Percentiles rank a stretch among this genome's conserved stretches.
Conservation (phyloP, 53 echinoderm and acorn worm genomes). For the Zoroaster sp. region DNA sequence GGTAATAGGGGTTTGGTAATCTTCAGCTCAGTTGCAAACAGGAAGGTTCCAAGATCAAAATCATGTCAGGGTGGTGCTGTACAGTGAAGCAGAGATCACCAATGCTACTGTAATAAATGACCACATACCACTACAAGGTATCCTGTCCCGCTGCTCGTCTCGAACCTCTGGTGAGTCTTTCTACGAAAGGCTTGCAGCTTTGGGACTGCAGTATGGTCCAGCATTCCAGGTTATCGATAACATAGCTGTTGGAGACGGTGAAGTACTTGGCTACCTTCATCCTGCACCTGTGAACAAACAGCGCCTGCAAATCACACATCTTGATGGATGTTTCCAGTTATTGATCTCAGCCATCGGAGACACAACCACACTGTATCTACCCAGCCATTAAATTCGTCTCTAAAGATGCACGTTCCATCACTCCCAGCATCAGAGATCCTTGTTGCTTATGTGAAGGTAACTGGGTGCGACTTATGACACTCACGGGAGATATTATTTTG, state of each 20-base stretch:
- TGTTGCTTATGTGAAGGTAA: constrained; percentile 63
- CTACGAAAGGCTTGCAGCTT: too few relatives aligned
- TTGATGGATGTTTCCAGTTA: constrained; percentile 86
- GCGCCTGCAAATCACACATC: constrained; percentile 62
- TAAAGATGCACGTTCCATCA: constrained; percentile 73
- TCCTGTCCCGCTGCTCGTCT: constrained; percentile 60
- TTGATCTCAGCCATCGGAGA: constrained; percentile 56
- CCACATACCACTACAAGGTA: constrained; percentile 19
- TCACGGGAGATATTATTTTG: constrained; percentile 67
- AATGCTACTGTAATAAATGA: constrained; percentile 17
- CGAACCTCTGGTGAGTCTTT: constrained; percentile 72
- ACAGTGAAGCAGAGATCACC: constrained; percentile 17
- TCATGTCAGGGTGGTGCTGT: constrained; percentile 38
- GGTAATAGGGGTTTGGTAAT: neutral
- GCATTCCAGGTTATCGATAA: constrained; percentile 68
- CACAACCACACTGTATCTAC: constrained; percentile 70
- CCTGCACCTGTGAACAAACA: constrained; percentile 65
- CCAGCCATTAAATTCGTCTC: constrained; percentile 37
- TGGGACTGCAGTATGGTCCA: too few relatives aligned
- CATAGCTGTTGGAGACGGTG: constrained; percentile 72
- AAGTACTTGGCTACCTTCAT: constrained; percentile 56
- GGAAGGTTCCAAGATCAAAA: constrained; percentile 53
- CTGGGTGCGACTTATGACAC: constrained; percentile 56
- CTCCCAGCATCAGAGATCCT: constrained; percentile 65
- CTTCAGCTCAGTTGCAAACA: constrained; percentile 53